Evolutionary conservation across 2,888 invertebrate genomes (phyloP).

Genomic region (Zelleria hepariella): DNA sequence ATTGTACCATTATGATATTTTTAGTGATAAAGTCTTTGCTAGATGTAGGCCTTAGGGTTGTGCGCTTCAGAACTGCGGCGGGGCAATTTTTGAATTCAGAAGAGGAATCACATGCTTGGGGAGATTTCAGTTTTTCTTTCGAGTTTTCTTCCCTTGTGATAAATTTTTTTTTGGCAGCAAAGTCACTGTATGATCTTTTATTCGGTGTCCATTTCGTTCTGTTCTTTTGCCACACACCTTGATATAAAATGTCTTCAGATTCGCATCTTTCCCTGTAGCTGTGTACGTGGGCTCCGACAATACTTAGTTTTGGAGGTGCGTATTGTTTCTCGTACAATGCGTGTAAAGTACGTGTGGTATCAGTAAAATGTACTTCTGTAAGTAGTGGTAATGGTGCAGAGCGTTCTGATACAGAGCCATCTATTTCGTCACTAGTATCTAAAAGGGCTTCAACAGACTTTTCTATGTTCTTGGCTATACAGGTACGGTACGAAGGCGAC

Average conservation of each 20-base stretch:
- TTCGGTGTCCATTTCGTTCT: conserved; percentile 23
- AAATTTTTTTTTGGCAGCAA: neutral
- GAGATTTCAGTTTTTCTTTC: neutral
- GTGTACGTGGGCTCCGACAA: conserved; percentile 51
- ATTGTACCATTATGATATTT: neutral
- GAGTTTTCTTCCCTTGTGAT: neutral
- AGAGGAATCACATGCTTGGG: neutral
- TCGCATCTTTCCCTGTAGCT: conserved; percentile 44
- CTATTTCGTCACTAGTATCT: neutral
- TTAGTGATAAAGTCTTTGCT: neutral
- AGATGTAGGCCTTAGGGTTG: neutral
- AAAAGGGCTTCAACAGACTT: neutral
- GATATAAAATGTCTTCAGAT: conserved; percentile 54
- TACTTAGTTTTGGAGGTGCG: conserved; percentile 24
- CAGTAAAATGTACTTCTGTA: neutral
- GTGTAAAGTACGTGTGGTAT: neutral
- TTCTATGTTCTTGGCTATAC: neutral
- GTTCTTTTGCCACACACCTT: conserved; percentile 50
- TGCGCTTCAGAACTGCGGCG: neutral
- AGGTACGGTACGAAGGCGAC: neutral
- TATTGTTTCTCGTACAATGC: neutral
- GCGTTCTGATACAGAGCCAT: neutral
- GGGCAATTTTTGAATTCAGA: neutral
- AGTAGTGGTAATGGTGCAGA: neutral
- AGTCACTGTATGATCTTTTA: conserved; percentile 9